Conservation (phyloP, 1,140 invertebrate genomes). For the Aporrectodea caliginosa region DNA sequence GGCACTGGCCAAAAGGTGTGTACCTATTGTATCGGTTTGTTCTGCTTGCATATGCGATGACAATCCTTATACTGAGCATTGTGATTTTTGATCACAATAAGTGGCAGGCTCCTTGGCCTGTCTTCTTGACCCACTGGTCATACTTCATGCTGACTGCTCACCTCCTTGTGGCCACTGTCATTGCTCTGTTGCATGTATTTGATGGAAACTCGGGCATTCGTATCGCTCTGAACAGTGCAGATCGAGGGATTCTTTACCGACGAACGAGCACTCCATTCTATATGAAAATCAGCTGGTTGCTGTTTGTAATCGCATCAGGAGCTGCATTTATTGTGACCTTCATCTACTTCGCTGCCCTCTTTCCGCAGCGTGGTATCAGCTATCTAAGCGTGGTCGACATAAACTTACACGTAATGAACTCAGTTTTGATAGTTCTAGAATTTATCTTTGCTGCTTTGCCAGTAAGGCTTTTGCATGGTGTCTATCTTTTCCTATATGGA, state of each 20-base stretch:
- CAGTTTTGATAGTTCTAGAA: conserved; percentile 42
- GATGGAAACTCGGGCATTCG: neutral
- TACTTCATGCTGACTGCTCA: conserved; percentile 41
- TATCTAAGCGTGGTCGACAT: conserved; percentile 34
- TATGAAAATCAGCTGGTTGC: conserved; percentile 41
- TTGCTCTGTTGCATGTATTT: conserved; percentile 22
- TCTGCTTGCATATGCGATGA: conserved; percentile 30
- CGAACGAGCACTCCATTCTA: conserved; percentile 36
- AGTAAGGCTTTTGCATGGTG: conserved; percentile 38
- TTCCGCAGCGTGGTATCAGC: conserved; percentile 18
- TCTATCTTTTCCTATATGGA: conserved; percentile 41
- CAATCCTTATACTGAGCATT: conserved; percentile 27
- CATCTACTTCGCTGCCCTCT: conserved; percentile 41
- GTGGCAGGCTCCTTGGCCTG: conserved; percentile 30
- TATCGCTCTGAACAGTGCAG: neutral
- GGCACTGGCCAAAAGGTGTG: conserved; percentile 34
- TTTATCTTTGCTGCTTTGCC: conserved; percentile 38
- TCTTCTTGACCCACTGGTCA: conserved; percentile 45
- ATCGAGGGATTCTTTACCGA: neutral
- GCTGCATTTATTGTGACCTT: conserved; percentile 41
- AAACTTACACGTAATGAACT: conserved; percentile 42
- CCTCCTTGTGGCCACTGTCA: conserved; percentile 36
- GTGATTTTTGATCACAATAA: neutral
- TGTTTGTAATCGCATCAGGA: conserved; percentile 36
- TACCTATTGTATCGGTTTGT: conserved; percentile 33